These are phyloP conservation scores for Mastomys natalensis DNA, from an alignment of 2,113 vertebrate genomes.

Conservation along the genomic window DNA sequence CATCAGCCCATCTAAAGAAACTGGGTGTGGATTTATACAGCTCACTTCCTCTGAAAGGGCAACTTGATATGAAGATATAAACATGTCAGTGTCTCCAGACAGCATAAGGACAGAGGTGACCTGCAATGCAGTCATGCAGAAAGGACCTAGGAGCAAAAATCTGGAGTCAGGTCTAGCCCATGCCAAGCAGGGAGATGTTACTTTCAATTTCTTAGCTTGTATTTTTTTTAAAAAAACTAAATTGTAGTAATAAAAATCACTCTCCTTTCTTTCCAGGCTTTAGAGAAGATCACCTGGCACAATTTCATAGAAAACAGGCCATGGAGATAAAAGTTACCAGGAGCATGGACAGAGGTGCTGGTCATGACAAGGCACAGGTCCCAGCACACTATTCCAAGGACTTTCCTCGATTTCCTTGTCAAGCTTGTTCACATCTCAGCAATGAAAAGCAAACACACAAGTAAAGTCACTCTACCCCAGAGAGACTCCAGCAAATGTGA, in stretches of 20 bases:
- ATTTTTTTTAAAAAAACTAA: neutral
- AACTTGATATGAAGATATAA: neutral
- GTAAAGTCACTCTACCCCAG: neutral
- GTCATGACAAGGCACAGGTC: neutral
- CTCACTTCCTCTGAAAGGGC: neutral
- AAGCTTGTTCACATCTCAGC: neutral
- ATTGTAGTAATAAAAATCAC: neutral
- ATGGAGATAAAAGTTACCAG: accelerated
- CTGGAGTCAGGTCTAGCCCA: neutral
- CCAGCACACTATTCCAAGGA: neutral
- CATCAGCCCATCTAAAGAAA: neutral
- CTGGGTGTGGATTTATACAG: no score
- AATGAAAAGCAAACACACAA: neutral
- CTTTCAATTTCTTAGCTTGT: neutral
- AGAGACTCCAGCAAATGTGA: neutral
- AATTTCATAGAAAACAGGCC: neutral
- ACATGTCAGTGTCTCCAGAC: neutral
- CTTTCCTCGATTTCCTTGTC: neutral
- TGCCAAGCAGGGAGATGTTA: neutral
- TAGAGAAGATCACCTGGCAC: neutral
- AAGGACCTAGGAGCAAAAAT: neutral
- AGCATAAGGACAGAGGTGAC: neutral
- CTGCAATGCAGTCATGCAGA: neutral
- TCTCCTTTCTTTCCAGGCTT: neutral
- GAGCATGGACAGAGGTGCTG: neutral